phyloP scores from a whole-genome alignment of 2,888 invertebrate genomes.

The Pyralis farinalis region DNA sequence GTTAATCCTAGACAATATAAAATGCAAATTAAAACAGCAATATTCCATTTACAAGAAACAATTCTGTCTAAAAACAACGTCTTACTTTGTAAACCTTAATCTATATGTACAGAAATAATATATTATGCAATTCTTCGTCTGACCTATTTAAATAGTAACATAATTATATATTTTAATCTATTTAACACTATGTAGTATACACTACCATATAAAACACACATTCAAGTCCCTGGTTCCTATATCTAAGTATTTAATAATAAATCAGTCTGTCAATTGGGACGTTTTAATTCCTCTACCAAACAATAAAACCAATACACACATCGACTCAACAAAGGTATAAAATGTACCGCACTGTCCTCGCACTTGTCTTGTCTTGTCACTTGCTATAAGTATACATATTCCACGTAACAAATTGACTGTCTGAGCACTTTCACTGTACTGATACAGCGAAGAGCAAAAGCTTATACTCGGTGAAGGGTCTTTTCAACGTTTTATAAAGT shows the following conservation, averaged over 20 bases:
- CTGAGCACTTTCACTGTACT: constrained; percentile 6
- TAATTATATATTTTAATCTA: constrained; percentile 72
- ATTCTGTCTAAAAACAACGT: constrained; percentile 72
- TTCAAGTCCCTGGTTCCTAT: constrained; percentile 74
- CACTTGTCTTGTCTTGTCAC: constrained; percentile 26
- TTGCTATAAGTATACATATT: constrained; percentile 7
- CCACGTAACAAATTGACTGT: constrained; percentile 6
- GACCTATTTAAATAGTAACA: constrained; percentile 75
- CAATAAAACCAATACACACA: constrained; percentile 69
- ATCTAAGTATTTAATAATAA: constrained; percentile 71
- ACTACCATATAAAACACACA: constrained; percentile 80
- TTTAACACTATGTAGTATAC: constrained; percentile 73
- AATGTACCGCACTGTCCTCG: constrained; percentile 45
- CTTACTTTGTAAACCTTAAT: constrained; percentile 53
- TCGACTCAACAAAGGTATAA: constrained; percentile 57
- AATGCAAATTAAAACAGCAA: constrained; percentile 80
- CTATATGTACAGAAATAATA: constrained; percentile 79
- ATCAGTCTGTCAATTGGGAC: constrained; percentile 81
- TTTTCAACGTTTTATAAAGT: constrained; percentile 5
- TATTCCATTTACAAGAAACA: constrained; percentile 77
- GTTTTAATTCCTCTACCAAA: constrained; percentile 79
- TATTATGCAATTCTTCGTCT: constrained; percentile 75
- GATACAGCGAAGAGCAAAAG: constrained; percentile 7
- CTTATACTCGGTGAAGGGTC: constrained; percentile 1
- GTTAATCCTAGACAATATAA: constrained; percentile 70